A percentile compares a stretch with the other conserved stretches of the same genome.
Evolutionary conservation across 1,140 invertebrate genomes (phyloP).

Genomic region (Apis laboriosa): DNA sequence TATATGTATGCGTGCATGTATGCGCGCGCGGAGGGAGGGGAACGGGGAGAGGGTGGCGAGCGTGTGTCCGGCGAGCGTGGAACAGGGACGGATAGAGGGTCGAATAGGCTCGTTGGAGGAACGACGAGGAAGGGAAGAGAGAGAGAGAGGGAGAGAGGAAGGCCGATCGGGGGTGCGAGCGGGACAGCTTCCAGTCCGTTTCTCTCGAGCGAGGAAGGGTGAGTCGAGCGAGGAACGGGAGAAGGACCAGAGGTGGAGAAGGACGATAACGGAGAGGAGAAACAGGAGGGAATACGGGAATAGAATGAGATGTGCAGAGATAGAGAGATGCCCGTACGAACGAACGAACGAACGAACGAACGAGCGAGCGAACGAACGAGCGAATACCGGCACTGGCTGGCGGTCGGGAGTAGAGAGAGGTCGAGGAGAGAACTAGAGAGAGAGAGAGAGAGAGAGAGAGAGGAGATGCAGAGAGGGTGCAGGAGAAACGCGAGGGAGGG

Average conservation of each 20-base stretch:
- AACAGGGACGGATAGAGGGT: slow-evolving; percentile 51
- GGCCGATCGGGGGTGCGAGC: slow-evolving; percentile 52
- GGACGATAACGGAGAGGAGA: slow-evolving; percentile 54
- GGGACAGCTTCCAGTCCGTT: slow-evolving; percentile 67
- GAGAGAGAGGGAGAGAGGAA: slow-evolving; percentile 44
- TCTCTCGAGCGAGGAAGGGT: slow-evolving; percentile 61
- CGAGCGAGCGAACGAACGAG: slow-evolving; percentile 49
- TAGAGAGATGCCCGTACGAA: slow-evolving; percentile 52
- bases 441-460: slow-evolving; percentile 4
- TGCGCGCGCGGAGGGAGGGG: slow-evolving; percentile 36
- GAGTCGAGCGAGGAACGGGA: slow-evolving; percentile 60
- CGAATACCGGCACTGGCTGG: slow-evolving; percentile 23
- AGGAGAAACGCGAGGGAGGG: slow-evolving; percentile 47
- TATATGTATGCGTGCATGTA: slow-evolving; percentile 34
- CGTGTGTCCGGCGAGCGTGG: slow-evolving; percentile 59
- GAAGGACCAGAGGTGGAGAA: slow-evolving; percentile 58
- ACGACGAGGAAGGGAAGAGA: slow-evolving; percentile 26
- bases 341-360: slow-evolving; percentile 11
- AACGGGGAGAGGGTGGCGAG: slow-evolving; percentile 35
- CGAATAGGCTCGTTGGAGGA: slow-evolving; percentile 58
- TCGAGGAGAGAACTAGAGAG: slow-evolving; percentile 5
- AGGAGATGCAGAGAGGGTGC: slow-evolving; percentile 50
- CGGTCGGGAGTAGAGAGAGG: slow-evolving; percentile 28
- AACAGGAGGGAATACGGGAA: slow-evolving; percentile 49
- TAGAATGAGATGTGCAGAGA: slow-evolving; percentile 61